These are phyloP conservation scores for Aurelia aurita complex sp. Pacific DNA, from an alignment of 30 jellyfish, hydroid and myxozoan genomes.

Conservation along the genomic window DNA sequence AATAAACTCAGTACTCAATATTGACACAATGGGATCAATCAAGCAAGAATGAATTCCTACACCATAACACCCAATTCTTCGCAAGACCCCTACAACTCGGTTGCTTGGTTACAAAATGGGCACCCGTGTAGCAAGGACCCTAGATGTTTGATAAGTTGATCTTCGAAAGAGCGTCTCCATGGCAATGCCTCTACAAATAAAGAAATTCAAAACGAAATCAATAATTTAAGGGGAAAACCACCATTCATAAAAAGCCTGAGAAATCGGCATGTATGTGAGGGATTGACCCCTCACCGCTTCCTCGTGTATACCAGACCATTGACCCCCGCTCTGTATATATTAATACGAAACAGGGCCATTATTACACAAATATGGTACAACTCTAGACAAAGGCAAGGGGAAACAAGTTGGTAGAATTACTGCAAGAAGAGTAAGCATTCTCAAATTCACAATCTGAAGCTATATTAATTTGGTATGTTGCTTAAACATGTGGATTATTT, in stretches of 20 bases:
- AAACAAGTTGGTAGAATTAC: no score
- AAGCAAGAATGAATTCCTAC: no score
- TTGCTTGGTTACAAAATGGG: no score
- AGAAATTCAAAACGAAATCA: neutral
- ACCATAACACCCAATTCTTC: no score
- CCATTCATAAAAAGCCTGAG: slow-evolving; percentile 63
- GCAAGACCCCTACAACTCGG: no score
- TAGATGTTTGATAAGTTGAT: neutral
- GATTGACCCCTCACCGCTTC: slow-evolving; percentile 65
- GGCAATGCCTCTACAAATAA: neutral
- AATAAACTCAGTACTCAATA: no score
- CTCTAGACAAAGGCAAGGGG: neutral
- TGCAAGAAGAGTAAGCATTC: no score
- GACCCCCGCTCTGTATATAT: slow-evolving; percentile 40
- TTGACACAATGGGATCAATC: no score
- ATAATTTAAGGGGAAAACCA: slow-evolving; percentile 46
- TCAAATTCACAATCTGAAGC: no score
- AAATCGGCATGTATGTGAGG: slow-evolving; percentile 15
- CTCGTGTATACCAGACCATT: slow-evolving; percentile 72
- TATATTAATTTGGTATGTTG: no score
- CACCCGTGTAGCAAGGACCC: no score
- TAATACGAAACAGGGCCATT: slow-evolving; percentile 4
- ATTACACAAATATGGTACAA: neutral
- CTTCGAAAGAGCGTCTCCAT: slow-evolving; percentile 10
- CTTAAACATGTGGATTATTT: neutral